phyloP scores from a whole-genome alignment of 64 coral and sea anemone genomes.

The Stichodactyla mertensii region DNA sequence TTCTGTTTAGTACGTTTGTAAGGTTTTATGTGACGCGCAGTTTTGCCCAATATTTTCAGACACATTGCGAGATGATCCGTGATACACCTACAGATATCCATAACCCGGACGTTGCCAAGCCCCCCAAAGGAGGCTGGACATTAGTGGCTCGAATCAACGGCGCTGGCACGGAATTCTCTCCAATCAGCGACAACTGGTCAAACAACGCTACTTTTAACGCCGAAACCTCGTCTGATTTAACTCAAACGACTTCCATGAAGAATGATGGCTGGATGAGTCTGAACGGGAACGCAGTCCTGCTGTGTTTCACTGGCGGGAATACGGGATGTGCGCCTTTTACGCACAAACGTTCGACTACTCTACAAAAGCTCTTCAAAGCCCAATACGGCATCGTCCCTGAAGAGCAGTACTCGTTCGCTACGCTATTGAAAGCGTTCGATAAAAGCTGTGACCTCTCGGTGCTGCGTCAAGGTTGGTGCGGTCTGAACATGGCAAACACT shows the following conservation, averaged over 20 bases:
- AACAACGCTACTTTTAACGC: slow-evolving; percentile 61
- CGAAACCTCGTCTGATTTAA: slow-evolving; percentile 61
- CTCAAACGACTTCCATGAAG: slow-evolving; percentile 78
- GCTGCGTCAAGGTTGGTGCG: slow-evolving; percentile 85
- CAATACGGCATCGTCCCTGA: slow-evolving; percentile 71
- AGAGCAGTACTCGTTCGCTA: slow-evolving; percentile 86
- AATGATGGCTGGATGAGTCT: slow-evolving; percentile 76
- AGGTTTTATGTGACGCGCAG: slow-evolving; percentile 14
- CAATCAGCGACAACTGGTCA: slow-evolving; percentile 93
- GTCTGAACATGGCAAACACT: slow-evolving; percentile 77
- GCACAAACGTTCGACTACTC: slow-evolving; percentile 59
- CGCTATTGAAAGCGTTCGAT: slow-evolving; percentile 75
- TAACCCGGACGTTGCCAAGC: slow-evolving; percentile 67
- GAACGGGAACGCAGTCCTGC: slow-evolving; percentile 42
- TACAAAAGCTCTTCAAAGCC: slow-evolving; percentile 72
- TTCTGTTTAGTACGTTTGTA: background rate
- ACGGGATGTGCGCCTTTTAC: slow-evolving; percentile 81
- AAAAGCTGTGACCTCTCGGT: slow-evolving; percentile 87
- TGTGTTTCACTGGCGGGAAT: slow-evolving; percentile 66
- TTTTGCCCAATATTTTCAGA: slow-evolving; percentile 66
- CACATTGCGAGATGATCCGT: slow-evolving; percentile 80
- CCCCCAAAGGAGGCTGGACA: slow-evolving; percentile 78
- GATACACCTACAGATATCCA: slow-evolving; percentile 55
- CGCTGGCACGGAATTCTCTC: slow-evolving; percentile 71
- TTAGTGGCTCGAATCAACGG: slow-evolving; percentile 72